Evolutionary conservation across 2,888 invertebrate species (phyloP).

Genomic region (Eucera pruinosa): DNA sequence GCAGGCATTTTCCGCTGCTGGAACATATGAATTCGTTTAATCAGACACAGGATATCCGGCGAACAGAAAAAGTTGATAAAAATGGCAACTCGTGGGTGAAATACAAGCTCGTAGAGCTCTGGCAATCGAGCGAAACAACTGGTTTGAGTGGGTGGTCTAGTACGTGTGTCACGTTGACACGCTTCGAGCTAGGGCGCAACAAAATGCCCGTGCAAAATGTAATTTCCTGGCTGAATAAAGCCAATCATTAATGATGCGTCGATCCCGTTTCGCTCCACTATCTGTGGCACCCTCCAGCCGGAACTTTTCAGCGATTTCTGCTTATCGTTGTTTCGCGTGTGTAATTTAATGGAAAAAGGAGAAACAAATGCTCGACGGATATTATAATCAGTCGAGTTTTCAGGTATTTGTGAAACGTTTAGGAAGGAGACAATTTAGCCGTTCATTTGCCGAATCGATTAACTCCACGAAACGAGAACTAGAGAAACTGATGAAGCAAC

Average conservation of each 20-base stretch:
- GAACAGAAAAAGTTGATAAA: neutral
- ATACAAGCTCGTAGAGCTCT: neutral
- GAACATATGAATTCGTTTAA: constrained; percentile 18
- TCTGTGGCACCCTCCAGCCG: neutral
- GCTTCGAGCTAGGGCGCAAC: constrained; percentile 4
- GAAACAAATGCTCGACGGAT: neutral
- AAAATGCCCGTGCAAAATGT: constrained; percentile 39
- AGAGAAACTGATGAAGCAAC: too few relatives aligned
- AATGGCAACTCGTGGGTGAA: neutral
- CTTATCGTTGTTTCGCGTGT: neutral
- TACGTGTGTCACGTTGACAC: constrained; percentile 10
- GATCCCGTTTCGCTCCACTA: neutral
- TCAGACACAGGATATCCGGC: neutral
- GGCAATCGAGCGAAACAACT: constrained; percentile 11
- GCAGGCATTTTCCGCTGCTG: neutral
- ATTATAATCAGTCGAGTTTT: neutral
- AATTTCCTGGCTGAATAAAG: constrained; percentile 42
- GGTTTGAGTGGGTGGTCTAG: neutral
- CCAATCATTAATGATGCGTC: constrained; percentile 40
- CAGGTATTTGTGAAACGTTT: neutral
- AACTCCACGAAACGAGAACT: too few relatives aligned
- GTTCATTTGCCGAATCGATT: too few relatives aligned
- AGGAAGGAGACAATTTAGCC: too few relatives aligned
- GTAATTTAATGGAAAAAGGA: too few relatives aligned
- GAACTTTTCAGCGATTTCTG: constrained; percentile 5